Evolutionary conservation across 2,888 invertebrate species (phyloP).

Genomic region (Microplitis manilae): DNA sequence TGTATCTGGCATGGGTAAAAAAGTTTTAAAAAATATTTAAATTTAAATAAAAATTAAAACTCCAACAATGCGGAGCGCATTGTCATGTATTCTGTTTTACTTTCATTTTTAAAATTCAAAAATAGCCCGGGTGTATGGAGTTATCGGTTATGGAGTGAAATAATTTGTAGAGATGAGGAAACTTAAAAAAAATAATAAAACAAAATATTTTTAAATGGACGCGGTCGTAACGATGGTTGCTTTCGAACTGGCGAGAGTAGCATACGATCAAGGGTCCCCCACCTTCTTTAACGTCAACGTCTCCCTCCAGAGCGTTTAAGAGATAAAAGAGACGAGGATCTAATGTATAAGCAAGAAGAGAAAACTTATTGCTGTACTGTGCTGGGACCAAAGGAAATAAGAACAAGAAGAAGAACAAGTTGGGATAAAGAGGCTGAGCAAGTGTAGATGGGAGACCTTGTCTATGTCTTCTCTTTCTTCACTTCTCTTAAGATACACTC

Average conservation of each 20-base stretch:
- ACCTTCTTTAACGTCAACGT: constrained; percentile 42
- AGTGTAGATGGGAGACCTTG: neutral
- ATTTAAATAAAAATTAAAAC: constrained; percentile 12
- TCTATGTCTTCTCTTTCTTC: neutral
- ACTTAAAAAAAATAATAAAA: neutral
- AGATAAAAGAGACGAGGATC: constrained; percentile 52
- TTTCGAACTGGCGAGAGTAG: constrained; percentile 67
- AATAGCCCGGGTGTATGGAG: neutral
- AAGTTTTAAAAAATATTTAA: neutral
- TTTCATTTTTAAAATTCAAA: neutral
- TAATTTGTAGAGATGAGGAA: neutral
- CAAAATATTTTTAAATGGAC: constrained; percentile 58
- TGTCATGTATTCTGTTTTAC: neutral
- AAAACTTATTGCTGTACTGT: neutral
- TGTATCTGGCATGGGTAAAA: neutral
- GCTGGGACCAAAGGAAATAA: neutral
- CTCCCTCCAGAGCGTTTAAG: constrained; percentile 55
- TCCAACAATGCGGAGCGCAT: constrained; percentile 1
- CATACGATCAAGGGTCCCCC: constrained; percentile 67
- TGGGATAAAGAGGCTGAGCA: neutral
- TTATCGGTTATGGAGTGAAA: neutral
- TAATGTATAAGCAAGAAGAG: constrained; percentile 1
- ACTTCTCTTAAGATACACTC: neutral
- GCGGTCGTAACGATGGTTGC: constrained; percentile 70
- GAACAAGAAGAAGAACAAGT: neutral